Evolutionary conservation across 2,888 invertebrate species (phyloP).

Genomic region (Scrobipalpa costella): DNA sequence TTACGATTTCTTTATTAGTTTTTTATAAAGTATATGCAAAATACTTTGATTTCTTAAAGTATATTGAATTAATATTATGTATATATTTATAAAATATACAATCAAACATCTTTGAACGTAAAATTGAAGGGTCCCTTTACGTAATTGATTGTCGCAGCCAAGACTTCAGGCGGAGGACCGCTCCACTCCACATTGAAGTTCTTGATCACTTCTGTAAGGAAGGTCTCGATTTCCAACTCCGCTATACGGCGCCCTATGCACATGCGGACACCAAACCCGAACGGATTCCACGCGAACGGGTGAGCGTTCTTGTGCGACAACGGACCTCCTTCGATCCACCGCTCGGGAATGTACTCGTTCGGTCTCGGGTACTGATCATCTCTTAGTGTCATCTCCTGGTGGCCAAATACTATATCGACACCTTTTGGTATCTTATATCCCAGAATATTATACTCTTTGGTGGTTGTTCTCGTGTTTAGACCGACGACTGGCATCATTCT

Average conservation of each 20-base stretch:
- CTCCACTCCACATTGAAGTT: slow-evolving; percentile 50
- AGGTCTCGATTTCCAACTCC: slow-evolving; percentile 77
- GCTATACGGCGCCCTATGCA: slow-evolving; percentile 83
- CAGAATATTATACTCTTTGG: slow-evolving; percentile 73
- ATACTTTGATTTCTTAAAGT: no score
- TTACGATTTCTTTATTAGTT: no score
- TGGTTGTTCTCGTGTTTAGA: slow-evolving; percentile 70
- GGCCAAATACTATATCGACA: slow-evolving; percentile 50
- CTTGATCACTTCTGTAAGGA: slow-evolving; percentile 52
- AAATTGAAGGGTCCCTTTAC: slow-evolving; percentile 45
- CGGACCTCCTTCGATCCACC: slow-evolving; percentile 80
- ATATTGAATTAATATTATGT: no score
- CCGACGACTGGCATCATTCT: slow-evolving; percentile 77
- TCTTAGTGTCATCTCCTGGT: slow-evolving; percentile 82
- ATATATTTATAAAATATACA: no score
- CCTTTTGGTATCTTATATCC: slow-evolving; percentile 81
- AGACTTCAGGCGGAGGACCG: slow-evolving; percentile 40
- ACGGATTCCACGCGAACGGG: slow-evolving; percentile 81
- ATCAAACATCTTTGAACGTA: slow-evolving; percentile 42
- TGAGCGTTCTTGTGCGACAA: slow-evolving; percentile 64
- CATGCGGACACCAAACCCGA: slow-evolving; percentile 83
- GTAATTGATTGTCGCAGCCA: slow-evolving; percentile 21
- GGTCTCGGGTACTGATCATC: slow-evolving; percentile 83
- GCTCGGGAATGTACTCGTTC: slow-evolving; percentile 84
- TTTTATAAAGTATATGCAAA: no score